These are phyloP conservation scores for Macrosteles quadrilineatus DNA, from an alignment of 1,140 invertebrate species.

Conservation along the genomic window DNA sequence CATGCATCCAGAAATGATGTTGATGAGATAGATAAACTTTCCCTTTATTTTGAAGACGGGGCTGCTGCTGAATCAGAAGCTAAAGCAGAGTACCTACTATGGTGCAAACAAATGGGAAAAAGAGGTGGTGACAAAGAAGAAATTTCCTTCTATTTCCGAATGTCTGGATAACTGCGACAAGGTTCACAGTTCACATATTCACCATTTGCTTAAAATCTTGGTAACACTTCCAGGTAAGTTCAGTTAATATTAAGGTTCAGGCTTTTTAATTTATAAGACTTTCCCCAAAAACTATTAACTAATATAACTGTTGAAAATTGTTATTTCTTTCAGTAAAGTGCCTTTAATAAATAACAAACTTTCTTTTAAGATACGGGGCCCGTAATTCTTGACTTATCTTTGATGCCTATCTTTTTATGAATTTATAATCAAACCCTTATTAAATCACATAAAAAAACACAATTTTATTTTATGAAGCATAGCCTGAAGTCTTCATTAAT, in stretches of 20 bases:
- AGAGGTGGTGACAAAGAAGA: slow-evolving; percentile 4
- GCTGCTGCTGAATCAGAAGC: neutral
- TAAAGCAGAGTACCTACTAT: slow-evolving; percentile 13
- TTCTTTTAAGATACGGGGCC: neutral
- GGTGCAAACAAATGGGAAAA: neutral
- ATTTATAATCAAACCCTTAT: neutral
- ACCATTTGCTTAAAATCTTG: slow-evolving; percentile 12
- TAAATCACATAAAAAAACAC: neutral
- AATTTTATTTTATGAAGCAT: neutral
- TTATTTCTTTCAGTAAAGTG: too few relatives aligned
- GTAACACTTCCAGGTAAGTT: slow-evolving; percentile 13
- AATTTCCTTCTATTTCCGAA: neutral
- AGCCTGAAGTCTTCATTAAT: neutral
- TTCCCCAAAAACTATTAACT: neutral
- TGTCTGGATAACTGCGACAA: slow-evolving; percentile 9
- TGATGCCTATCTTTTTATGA: neutral
- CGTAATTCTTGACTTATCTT: neutral
- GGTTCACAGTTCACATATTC: neutral
- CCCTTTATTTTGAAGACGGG: neutral
- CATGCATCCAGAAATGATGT: slow-evolving; percentile 1
- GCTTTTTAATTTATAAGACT: too few relatives aligned
- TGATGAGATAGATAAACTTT: neutral
- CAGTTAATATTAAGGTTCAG: neutral
- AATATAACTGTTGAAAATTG: too few relatives aligned
- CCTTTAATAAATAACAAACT: too few relatives aligned